Evolutionary conservation across 2,113 vertebrate species (phyloP), one percentile per base, ranked within the genome.

Genomic region (Phyllopteryx taeniolatus): DNA sequence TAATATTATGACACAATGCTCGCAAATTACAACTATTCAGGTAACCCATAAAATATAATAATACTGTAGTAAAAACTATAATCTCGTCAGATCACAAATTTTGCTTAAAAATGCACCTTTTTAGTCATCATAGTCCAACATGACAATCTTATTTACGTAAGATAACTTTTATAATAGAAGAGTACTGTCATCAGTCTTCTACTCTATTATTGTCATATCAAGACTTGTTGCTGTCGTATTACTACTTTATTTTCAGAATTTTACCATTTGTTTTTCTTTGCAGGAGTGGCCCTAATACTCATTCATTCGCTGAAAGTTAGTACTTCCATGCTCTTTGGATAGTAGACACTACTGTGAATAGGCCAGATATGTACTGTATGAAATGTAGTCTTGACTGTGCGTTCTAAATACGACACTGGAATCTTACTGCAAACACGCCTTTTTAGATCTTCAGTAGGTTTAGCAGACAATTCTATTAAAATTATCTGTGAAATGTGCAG

Each of bases 271-370:
- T 27, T 27, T 51, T 51, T 19, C 9, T 27, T 57, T 57, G 27
- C 22, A 27, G 13, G 54, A 57, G 22, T 27, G 54, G 54, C 54
- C 54, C 13, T 33, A 8, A 33, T 60, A 60, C n/a, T 33, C 57
- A 7, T 60, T 60, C 39, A 43, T 5, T 2, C 65, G 79, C 78
- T 79, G 46, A 42, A 78, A 77, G 46, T 78, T 67, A 81, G 70
- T 63, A 68, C 67, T 75, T 79, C 75, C 64, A 39, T 76, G 81
- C 83, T 83, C 77, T 82, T 88, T 83, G 73, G 51, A 79, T 67
- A 71, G 68, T 67, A 59, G 74, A 2, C 64, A 61, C 61, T 67
- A 68, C 77, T 85, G 73, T 80, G 75, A 85, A 84, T 83, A 65
- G 44, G 76, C 53, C 69, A 70, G 39, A 72, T 31, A 77, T 33